These are phyloP conservation scores for Lepidochrysops patricia DNA, from an alignment of 2,888 invertebrate species.

Conservation along the genomic window DNA sequence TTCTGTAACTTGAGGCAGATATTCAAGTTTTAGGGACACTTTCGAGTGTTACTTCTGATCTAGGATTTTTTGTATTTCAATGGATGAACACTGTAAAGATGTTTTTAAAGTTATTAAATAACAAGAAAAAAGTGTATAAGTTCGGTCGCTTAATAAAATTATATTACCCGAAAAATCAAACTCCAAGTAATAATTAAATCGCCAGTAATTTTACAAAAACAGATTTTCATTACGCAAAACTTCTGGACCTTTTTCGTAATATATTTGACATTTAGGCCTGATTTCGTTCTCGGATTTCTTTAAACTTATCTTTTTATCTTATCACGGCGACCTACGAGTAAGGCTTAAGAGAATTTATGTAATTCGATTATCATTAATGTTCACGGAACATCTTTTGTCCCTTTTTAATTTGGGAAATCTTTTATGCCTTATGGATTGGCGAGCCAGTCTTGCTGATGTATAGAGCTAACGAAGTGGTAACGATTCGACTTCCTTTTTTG, in stretches of 20 bases:
- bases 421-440: too few relatives aligned
- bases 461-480: too few relatives aligned
- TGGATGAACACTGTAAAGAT: not conserved
- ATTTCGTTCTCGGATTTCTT: not conserved
- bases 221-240: not conserved
- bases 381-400: not conserved
- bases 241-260: not conserved
- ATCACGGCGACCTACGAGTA: not conserved
- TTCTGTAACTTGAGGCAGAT: too few relatives aligned
- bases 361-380: not conserved
- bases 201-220: not conserved
- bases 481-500: too few relatives aligned
- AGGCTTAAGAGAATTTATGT: not conserved
- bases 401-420: too few relatives aligned
- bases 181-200: not conserved
- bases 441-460: too few relatives aligned
- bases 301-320: not conserved
- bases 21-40: too few relatives aligned
- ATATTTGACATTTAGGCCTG: not conserved
- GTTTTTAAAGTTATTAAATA: not conserved
- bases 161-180: not conserved
- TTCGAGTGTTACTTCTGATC: too few relatives aligned
- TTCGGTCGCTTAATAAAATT: not conserved
- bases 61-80: too few relatives aligned
- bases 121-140: not conserved